These are phyloP conservation scores for Metopolophium dirhodum DNA, from an alignment of 1,140 invertebrate genomes.

Conservation along the genomic window DNA sequence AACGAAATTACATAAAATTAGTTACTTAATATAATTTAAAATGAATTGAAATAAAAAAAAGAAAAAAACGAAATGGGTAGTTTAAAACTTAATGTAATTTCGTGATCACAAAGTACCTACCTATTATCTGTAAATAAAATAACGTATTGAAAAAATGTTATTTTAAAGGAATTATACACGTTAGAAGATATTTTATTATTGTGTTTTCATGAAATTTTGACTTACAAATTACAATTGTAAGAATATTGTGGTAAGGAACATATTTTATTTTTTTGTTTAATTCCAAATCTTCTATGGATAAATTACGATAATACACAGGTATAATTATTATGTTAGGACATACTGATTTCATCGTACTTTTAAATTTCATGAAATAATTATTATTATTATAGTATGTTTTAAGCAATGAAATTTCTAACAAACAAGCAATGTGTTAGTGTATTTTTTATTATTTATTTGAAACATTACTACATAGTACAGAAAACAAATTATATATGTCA, in stretches of 20 bases:
- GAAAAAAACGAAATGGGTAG: not conserved
- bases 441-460: not conserved
- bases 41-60: not conserved
- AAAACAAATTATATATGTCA: not conserved
- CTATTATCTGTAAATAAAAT: not conserved
- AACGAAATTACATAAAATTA: not conserved
- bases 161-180: not conserved
- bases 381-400: not conserved
- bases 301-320: not conserved
- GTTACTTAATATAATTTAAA: not conserved
- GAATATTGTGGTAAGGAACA: not conserved
- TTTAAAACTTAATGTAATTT: not conserved
- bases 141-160: not conserved
- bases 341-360: not conserved
- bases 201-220: not conserved
- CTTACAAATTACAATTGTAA: not conserved
- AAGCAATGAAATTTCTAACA: no score
- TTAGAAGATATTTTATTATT: not conserved
- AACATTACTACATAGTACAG: not conserved
- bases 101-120: not conserved
- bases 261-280: not conserved
- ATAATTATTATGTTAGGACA: not conserved
- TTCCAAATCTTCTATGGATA: not conserved
- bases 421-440: not conserved
- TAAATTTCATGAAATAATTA: not conserved